phyloP scores from a whole-genome alignment of 1,140 invertebrate species.

The Hestina assimilis region DNA sequence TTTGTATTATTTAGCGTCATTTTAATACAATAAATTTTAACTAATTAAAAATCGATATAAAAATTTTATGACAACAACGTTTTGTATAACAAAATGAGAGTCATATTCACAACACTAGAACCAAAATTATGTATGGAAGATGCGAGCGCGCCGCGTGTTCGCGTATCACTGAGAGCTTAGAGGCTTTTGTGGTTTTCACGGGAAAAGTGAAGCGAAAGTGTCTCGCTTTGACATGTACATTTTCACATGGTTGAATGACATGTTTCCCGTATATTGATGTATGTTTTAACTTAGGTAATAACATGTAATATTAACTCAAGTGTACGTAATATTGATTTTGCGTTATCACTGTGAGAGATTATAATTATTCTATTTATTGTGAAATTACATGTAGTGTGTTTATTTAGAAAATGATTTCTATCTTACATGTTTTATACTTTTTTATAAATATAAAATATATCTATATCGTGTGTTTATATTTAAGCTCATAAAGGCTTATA shows the following conservation, averaged over 20 bases:
- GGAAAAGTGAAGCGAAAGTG: slow-evolving; percentile 59
- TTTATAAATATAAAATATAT: too few relatives aligned
- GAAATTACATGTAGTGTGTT: neutral
- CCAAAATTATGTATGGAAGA: slow-evolving; percentile 22
- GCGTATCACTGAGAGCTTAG: slow-evolving; percentile 50
- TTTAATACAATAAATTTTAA: slow-evolving; percentile 22
- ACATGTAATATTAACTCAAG: neutral
- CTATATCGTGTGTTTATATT: too few relatives aligned
- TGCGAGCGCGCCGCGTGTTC: slow-evolving; percentile 32
- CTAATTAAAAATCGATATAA: slow-evolving; percentile 8
- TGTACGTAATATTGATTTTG: neutral
- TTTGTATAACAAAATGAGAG: slow-evolving; percentile 35
- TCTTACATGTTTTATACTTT: neutral
- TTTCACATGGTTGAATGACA: slow-evolving; percentile 42
- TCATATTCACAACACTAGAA: slow-evolving; percentile 25
- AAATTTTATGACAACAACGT: slow-evolving; percentile 29
- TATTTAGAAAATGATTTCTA: neutral
- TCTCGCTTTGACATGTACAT: slow-evolving; percentile 29
- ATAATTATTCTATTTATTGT: neutral
- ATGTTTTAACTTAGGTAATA: slow-evolving; percentile 1
- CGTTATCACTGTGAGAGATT: neutral
- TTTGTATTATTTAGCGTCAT: slow-evolving; percentile 60
- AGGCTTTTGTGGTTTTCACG: slow-evolving; percentile 41
- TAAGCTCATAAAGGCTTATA: too few relatives aligned
- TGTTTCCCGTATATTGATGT: slow-evolving; percentile 23